Evolutionary conservation across 2,797 vertebrate genomes (phyloP).

Genomic region (Catharus ustulatus): DNA sequence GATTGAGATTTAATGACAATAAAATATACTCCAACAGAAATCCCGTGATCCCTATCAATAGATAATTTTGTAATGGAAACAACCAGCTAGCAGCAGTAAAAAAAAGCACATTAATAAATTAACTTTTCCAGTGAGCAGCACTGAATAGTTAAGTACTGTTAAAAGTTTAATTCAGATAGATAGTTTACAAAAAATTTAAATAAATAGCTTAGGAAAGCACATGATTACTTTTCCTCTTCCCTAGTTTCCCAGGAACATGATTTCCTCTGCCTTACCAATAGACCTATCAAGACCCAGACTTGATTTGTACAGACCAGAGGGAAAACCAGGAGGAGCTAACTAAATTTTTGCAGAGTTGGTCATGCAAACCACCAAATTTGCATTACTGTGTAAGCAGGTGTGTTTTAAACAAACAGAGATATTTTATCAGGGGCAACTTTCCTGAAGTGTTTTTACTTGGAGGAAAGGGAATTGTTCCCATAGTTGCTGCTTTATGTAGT

Average conservation of each 20-base stretch:
- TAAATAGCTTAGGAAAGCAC: neutral
- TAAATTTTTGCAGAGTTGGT: neutral
- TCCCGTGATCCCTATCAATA: neutral
- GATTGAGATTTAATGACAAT: neutral
- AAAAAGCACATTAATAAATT: neutral
- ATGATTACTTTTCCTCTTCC: neutral
- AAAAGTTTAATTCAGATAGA: neutral
- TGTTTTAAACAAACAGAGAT: conserved; percentile 2
- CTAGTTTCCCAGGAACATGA: neutral
- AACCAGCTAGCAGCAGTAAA: neutral
- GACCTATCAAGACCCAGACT: neutral
- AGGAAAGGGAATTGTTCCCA: neutral
- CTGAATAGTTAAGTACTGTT: neutral
- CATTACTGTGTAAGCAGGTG: neutral
- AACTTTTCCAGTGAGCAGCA: neutral
- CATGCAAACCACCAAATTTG: neutral
- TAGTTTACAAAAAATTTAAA: neutral
- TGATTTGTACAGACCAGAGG: neutral
- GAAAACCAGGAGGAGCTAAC: neutral
- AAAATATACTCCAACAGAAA: neutral
- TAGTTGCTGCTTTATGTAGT: neutral
- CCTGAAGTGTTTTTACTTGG: neutral
- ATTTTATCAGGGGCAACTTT: neutral
- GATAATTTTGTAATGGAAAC: neutral
- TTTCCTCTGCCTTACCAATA: neutral